Evolutionary conservation across 1,140 invertebrate genomes (phyloP).

Genomic region (Drosophila melanica): DNA sequence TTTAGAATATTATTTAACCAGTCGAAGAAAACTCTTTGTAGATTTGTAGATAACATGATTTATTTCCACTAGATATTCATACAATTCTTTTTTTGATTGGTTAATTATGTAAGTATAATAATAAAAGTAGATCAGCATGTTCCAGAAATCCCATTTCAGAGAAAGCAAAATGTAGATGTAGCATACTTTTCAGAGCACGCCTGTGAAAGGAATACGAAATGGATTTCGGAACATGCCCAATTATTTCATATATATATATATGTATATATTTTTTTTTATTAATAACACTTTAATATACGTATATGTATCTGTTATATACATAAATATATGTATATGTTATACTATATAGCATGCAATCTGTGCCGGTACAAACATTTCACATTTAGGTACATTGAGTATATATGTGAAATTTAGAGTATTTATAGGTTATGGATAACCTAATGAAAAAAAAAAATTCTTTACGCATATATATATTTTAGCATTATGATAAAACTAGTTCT

Average conservation of each 20-base stretch:
- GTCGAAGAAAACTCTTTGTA: not conserved
- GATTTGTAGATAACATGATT: constrained; percentile 22
- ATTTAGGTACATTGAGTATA: constrained; percentile 48
- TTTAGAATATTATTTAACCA: too few relatives aligned
- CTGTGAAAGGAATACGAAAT: not conserved
- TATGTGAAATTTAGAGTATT: constrained; percentile 9
- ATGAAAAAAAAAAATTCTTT: constrained; percentile 5
- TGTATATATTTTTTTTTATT: too few relatives aligned
- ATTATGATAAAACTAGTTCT: not conserved
- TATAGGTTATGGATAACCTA: not conserved
- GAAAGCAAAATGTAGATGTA: not conserved
- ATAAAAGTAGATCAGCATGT: not conserved
- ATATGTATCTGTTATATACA: not conserved
- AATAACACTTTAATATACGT: constrained; percentile 19
- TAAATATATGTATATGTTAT: constrained; percentile 6
- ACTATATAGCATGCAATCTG: not conserved
- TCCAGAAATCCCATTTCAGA: not conserved
- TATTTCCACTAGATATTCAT: constrained; percentile 28
- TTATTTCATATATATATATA: constrained; percentile 20
- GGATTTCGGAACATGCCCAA: constrained; percentile 6
- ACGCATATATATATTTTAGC: not conserved
- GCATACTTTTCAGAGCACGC: constrained; percentile 1
- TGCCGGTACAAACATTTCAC: constrained; percentile 32
- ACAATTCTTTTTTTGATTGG: constrained; percentile 11
- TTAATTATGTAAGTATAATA: constrained; percentile 12